phyloP scores from a whole-genome alignment of 2,797 vertebrate genomes.

The Lepus oiostolus region DNA sequence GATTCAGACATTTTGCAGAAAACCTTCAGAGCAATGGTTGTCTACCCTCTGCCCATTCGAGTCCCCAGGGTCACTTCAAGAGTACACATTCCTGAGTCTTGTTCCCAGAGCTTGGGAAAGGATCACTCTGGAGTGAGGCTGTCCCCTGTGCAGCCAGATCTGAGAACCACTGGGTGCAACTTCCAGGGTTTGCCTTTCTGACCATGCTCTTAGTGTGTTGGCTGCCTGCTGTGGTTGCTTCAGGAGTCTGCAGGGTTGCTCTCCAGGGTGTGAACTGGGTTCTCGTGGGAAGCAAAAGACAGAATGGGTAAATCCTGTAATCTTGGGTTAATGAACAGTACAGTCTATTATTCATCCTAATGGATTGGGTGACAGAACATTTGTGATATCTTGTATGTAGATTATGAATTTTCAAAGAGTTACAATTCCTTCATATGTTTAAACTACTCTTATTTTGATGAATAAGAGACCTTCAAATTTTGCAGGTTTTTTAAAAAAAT shows the following conservation, averaged over 20 bases:
- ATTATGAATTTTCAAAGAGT: conserved; percentile 46
- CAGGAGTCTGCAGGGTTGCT: neutral
- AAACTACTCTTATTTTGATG: conserved; percentile 3
- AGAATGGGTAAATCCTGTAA: neutral
- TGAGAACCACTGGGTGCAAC: neutral
- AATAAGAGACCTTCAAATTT: conserved; percentile 30
- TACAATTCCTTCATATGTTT: neutral
- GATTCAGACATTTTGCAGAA: conserved; percentile 50
- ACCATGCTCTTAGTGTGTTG: too few species aligned
- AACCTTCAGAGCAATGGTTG: neutral
- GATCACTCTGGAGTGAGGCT: neutral
- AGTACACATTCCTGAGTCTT: neutral
- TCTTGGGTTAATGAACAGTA: neutral
- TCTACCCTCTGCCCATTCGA: neutral
- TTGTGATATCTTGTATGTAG: neutral
- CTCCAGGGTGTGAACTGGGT: neutral
- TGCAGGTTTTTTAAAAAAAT: neutral
- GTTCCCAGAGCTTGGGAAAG: neutral
- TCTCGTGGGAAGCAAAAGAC: neutral
- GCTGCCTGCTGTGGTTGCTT: neutral
- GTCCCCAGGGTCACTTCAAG: neutral
- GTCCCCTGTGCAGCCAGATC: neutral
- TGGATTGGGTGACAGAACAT: neutral
- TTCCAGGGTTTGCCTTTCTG: neutral
- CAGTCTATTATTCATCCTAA: neutral